phyloP scores from a whole-genome alignment of 2,888 invertebrate genomes.

The Agrilus cyanescens region DNA sequence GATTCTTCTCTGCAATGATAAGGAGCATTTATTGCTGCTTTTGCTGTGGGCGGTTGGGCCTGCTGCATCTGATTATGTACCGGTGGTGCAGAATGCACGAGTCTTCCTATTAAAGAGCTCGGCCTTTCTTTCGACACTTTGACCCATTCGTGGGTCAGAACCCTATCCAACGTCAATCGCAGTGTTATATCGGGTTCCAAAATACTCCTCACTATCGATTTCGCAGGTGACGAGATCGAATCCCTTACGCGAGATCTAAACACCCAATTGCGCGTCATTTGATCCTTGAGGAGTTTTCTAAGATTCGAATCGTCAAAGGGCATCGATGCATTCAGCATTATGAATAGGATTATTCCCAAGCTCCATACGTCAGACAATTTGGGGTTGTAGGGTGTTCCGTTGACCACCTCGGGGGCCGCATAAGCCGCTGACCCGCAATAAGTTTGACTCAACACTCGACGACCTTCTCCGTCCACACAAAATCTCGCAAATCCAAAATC shows the following conservation, averaged over 20 bases:
- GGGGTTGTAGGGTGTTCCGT: slow-evolving; percentile 79
- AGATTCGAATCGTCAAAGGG: slow-evolving; percentile 84
- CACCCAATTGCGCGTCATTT: slow-evolving; percentile 68
- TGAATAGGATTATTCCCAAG: slow-evolving; percentile 79
- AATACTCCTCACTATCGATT: slow-evolving; percentile 66
- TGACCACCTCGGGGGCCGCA: slow-evolving; percentile 90
- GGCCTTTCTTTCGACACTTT: slow-evolving; percentile 49
- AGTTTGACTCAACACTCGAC: slow-evolving; percentile 72
- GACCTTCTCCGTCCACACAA: slow-evolving; percentile 59
- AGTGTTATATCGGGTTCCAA: slow-evolving; percentile 75
- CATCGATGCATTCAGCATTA: slow-evolving; percentile 90
- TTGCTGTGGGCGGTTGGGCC: slow-evolving; percentile 1
- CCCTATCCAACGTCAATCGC: slow-evolving; percentile 61
- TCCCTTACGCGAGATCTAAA: slow-evolving; percentile 60
- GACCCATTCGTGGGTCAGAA: slow-evolving; percentile 67
- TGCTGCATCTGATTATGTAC: slow-evolving; percentile 11
- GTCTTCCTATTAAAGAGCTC: slow-evolving; percentile 44
- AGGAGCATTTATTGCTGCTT: slow-evolving; percentile 3
- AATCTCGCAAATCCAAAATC: slow-evolving; percentile 91
- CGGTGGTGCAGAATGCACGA: slow-evolving; percentile 43
- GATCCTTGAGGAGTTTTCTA: slow-evolving; percentile 70
- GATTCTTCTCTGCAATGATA: slow-evolving; percentile 23
- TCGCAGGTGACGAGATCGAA: slow-evolving; percentile 55
- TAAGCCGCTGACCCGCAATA: slow-evolving; percentile 97
- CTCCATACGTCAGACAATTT: slow-evolving; percentile 91